Evolutionary conservation across 2,888 invertebrate genomes (phyloP).

Genomic region (Morpho achilles): DNA sequence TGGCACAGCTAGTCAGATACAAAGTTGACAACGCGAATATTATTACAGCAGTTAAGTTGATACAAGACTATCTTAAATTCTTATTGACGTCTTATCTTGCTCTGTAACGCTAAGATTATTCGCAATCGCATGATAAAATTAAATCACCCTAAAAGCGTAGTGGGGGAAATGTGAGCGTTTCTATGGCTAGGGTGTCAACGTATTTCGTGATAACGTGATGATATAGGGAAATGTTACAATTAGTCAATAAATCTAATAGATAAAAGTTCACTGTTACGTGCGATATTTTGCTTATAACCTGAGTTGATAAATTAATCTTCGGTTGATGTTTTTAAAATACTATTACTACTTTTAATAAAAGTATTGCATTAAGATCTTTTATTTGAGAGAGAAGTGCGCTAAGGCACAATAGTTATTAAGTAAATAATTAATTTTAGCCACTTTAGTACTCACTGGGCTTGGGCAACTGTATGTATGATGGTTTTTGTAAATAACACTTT

Average conservation of each 20-base stretch:
- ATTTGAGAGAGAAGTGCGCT: too few relatives aligned
- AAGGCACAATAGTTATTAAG: too few relatives aligned
- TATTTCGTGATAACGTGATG: slow-evolving; percentile 4
- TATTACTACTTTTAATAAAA: too few relatives aligned
- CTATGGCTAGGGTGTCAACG: slow-evolving; percentile 6
- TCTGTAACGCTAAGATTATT: slow-evolving; percentile 16
- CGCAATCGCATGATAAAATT: slow-evolving; percentile 32
- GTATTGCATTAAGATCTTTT: too few relatives aligned
- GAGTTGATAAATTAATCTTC: too few relatives aligned
- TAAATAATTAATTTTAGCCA: too few relatives aligned
- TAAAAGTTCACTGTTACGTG: background rate
- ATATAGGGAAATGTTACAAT: slow-evolving; percentile 1
- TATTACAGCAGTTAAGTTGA: background rate
- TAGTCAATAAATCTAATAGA: background rate
- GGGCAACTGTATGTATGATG: too few relatives aligned
- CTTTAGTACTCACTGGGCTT: too few relatives aligned
- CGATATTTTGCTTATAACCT: too few relatives aligned
- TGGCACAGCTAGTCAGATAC: too few relatives aligned
- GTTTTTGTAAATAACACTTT: too few relatives aligned
- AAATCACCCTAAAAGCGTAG: slow-evolving; percentile 33
- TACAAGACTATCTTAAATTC: background rate
- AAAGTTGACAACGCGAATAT: background rate
- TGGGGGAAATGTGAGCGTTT: slow-evolving; percentile 34
- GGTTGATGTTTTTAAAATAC: too few relatives aligned
- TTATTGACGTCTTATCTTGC: slow-evolving; percentile 14